Conservation (phyloP, 2,797 vertebrate species). For the Australoheros facetus region DNA sequence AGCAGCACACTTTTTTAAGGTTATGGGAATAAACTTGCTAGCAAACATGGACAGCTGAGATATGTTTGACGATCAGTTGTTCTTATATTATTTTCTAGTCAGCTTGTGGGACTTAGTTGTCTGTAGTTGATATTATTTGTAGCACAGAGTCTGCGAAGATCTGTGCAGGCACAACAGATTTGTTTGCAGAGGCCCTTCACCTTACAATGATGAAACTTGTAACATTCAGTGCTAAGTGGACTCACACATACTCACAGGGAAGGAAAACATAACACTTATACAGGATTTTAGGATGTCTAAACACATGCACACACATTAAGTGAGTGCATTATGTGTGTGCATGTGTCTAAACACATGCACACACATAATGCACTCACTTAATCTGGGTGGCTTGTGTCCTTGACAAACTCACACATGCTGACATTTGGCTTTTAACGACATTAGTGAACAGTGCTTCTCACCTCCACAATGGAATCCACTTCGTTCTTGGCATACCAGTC, state of each 20-base stretch:
- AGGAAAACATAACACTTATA: background rate
- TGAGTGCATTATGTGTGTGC: too few relatives aligned
- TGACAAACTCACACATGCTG: background rate
- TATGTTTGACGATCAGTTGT: background rate
- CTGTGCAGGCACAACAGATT: too few relatives aligned
- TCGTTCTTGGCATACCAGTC: constrained; percentile 95
- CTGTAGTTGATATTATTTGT: background rate
- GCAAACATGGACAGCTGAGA: background rate
- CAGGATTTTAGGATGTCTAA: background rate
- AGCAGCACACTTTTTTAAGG: background rate
- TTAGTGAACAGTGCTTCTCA: constrained; percentile 66
- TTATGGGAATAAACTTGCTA: background rate
- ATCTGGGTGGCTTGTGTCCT: background rate
- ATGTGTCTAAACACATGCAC: background rate
- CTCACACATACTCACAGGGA: background rate
- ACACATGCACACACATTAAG: background rate
- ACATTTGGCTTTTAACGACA: background rate
- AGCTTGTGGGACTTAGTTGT: background rate
- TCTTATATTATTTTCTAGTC: constrained; percentile 1
- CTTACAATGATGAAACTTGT: background rate
- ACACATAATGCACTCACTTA: background rate
- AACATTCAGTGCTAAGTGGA: background rate
- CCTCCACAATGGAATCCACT: constrained; percentile 91
- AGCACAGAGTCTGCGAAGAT: background rate
- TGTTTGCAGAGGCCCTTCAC: background rate